Conservation (phyloP, 1,140 invertebrate species). For the Meloidogyne floridensis region DNA sequence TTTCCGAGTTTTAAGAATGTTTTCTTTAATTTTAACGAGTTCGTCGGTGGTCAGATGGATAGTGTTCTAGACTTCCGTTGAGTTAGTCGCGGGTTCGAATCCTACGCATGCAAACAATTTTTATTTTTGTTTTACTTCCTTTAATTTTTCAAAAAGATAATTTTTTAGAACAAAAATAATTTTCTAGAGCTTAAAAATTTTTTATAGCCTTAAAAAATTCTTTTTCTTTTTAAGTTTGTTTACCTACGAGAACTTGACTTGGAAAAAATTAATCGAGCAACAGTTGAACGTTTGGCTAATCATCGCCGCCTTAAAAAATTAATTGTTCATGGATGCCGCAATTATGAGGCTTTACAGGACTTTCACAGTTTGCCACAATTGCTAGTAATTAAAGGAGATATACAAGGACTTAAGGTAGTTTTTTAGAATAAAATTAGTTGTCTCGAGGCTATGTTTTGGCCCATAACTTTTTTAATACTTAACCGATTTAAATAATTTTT, state of each 20-base stretch:
- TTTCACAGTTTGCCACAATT: slow-evolving; percentile 62
- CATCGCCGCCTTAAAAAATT: slow-evolving; percentile 60
- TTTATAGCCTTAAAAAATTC: background rate
- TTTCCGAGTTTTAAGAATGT: too few species aligned
- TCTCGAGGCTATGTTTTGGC: too few species aligned
- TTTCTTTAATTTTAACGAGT: background rate
- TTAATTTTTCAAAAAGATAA: background rate
- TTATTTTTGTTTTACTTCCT: too few species aligned
- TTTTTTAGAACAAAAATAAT: background rate
- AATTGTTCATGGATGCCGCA: slow-evolving; percentile 64
- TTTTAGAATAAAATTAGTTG: background rate
- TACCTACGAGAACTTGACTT: slow-evolving; percentile 64
- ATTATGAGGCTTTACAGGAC: slow-evolving; percentile 63
- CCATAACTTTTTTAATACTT: too few species aligned
- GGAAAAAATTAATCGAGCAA: slow-evolving; percentile 63
- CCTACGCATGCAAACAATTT: too few species aligned
- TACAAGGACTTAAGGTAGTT: slow-evolving; percentile 54
- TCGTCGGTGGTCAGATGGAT: background rate
- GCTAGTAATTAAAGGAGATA: slow-evolving; percentile 58
- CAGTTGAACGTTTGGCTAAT: slow-evolving; percentile 58
- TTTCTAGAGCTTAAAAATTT: background rate
- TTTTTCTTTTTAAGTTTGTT: slow-evolving; percentile 54
- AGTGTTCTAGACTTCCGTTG: too few species aligned
- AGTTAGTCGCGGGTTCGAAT: too few species aligned
- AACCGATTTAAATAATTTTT: too few species aligned